A percentile compares a stretch with the other conserved stretches of the same genome.
phyloP scores from a whole-genome alignment of 1,140 invertebrate species.

The Drosophila sp. region DNA sequence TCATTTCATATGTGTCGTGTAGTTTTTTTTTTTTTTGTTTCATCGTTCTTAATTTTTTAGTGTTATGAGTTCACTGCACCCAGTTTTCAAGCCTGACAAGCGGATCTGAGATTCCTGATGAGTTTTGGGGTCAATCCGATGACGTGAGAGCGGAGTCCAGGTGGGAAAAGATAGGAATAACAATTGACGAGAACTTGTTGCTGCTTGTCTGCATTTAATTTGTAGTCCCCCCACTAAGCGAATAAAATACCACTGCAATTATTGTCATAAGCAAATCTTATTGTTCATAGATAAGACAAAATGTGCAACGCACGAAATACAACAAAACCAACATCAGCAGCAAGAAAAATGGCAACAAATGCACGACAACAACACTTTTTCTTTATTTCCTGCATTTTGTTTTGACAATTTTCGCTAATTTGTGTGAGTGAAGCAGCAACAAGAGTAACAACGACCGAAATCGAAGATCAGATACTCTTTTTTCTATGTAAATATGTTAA shows the following conservation, averaged over 20 bases:
- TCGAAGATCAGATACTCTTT: conserved; percentile 19
- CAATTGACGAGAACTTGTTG: conserved; percentile 12
- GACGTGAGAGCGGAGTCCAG: conserved; percentile 32
- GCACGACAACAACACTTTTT: conserved; percentile 29
- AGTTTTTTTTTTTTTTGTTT: conserved; percentile 1
- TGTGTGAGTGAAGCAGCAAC: conserved; percentile 21
- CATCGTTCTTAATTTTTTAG: conserved; percentile 1
- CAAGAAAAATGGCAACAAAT: conserved; percentile 13
- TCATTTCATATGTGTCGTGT: conserved; percentile 55
- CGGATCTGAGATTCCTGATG: conserved; percentile 17
- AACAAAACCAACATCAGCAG: conserved; percentile 14
- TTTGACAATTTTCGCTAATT: conserved; percentile 56
- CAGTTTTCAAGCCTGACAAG: conserved; percentile 11
- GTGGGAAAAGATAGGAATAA: conserved; percentile 18
- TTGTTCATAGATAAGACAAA: conserved; percentile 53
- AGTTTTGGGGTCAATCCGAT: conserved; percentile 22
- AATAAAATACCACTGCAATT: conserved; percentile 38
- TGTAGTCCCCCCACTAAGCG: not conserved
- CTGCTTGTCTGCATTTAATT: not conserved
- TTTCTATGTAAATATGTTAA: no score
- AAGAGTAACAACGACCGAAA: not conserved
- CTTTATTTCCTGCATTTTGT: conserved; percentile 55
- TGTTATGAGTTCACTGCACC: conserved; percentile 48
- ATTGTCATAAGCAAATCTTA: conserved; percentile 59
- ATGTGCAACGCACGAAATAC: conserved; percentile 50